These are phyloP conservation scores for Bujurquina vittata DNA, from an alignment of 2,113 vertebrate species.

Conservation along the genomic window DNA sequence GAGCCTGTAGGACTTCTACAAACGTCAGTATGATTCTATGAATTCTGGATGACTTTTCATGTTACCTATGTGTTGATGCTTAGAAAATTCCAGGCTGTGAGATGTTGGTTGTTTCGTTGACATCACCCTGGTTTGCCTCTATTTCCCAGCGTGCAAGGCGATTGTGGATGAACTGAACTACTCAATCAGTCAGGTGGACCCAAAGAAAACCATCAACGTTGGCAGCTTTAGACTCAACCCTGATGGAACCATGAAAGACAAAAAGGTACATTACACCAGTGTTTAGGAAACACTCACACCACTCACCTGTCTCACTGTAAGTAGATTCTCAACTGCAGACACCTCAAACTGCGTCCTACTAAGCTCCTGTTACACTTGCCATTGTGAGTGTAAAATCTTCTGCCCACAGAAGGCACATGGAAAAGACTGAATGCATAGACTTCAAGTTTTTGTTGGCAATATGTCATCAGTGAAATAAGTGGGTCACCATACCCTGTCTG, in stretches of 20 bases:
- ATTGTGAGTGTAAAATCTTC: too few species aligned
- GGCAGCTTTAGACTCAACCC: constrained; percentile 89
- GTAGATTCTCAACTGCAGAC: too few species aligned
- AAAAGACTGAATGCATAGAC: too few species aligned
- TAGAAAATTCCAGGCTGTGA: background rate
- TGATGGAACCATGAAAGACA: constrained; percentile 87
- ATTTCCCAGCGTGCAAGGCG: constrained; percentile 81
- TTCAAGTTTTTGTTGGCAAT: too few species aligned
- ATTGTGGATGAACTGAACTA: constrained; percentile 84
- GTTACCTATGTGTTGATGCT: background rate
- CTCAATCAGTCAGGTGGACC: constrained; percentile 88
- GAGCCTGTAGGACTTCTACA: background rate
- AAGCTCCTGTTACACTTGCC: too few species aligned
- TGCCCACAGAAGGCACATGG: too few species aligned
- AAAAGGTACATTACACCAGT: constrained; percentile 83
- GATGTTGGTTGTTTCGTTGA: background rate
- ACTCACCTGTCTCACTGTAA: background rate
- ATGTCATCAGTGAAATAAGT: too few species aligned
- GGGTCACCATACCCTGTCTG: too few species aligned
- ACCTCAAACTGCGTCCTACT: too few species aligned
- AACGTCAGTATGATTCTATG: background rate
- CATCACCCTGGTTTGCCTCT: background rate
- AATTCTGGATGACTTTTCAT: background rate
- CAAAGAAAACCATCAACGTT: constrained; percentile 87
- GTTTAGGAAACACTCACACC: background rate